Conservation (phyloP, 1,140 invertebrate species). For the Caenorhabditis elegans region DNA sequence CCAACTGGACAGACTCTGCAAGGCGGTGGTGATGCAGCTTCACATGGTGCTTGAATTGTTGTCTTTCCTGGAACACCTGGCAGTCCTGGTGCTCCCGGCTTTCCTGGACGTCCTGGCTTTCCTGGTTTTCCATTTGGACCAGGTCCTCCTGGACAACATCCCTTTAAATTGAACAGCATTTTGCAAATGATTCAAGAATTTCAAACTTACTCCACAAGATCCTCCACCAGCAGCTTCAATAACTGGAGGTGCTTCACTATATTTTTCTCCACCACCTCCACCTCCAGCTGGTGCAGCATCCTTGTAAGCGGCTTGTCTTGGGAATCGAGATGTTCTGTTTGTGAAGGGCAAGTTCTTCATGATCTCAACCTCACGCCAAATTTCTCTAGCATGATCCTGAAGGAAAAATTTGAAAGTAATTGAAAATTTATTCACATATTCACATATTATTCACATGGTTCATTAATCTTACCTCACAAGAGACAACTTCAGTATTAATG, state of each 20-base stretch:
- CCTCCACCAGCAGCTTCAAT: not conserved
- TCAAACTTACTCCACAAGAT: not conserved
- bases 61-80: conserved; percentile 18
- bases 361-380: not conserved
- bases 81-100: conserved; percentile 37
- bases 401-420: not conserved
- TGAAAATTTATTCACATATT: no score
- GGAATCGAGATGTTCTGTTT: conserved; percentile 11
- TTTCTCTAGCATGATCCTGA: conserved; percentile 10
- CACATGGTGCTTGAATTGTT: not conserved
- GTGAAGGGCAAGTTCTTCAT: conserved; percentile 20
- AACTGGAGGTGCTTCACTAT: not conserved
- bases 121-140: conserved; percentile 50
- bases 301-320: not conserved
- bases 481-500: not conserved
- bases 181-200: no score
- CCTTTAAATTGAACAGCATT: not conserved
- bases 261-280: not conserved
- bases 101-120: conserved; percentile 48
- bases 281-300: not conserved
- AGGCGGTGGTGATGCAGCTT: not conserved
- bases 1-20: conserved; percentile 6
- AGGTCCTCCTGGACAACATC: conserved; percentile 47
- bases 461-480: not conserved
- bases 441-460: no score